A percentile compares a stretch with the other conserved stretches of the same genome.
These are phyloP conservation scores for Trissolcus japonicus DNA, from an alignment of 2,888 invertebrate species.

Conservation along the genomic window DNA sequence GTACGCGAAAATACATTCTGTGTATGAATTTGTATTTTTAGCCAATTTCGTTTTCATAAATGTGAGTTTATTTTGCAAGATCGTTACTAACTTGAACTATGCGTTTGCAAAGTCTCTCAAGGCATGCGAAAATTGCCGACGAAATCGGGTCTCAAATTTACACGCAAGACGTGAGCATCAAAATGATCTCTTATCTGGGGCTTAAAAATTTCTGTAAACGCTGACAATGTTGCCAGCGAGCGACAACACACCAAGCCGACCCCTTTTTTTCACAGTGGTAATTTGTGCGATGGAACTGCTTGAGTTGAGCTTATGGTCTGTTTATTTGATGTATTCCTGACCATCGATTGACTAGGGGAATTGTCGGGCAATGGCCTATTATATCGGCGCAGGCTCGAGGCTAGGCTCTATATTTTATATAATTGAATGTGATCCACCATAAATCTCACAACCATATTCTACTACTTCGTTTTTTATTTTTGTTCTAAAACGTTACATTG, in stretches of 20 bases:
- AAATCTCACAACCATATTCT: no score
- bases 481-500: no score
- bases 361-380: conserved; percentile 39
- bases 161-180: conserved; percentile 13
- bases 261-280: neutral
- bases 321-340: conserved; percentile 47
- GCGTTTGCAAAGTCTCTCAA: no score
- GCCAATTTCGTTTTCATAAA: no score
- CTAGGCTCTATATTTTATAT: conserved; percentile 30
- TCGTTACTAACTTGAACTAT: no score
- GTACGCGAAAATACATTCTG: no score
- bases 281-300: conserved; percentile 24
- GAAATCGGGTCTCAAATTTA: conserved; percentile 15
- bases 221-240: neutral
- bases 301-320: conserved; percentile 36
- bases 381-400: conserved; percentile 14
- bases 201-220: neutral
- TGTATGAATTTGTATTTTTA: no score
- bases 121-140: no score
- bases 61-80: no score
- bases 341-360: conserved; percentile 48
- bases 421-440: conserved; percentile 18
- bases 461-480: no score
- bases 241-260: no score
- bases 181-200: conserved; percentile 3